Evolutionary conservation across 2,888 invertebrate genomes (phyloP), one percentile per base, ranked within the genome.

Genomic region (Timema podura): DNA sequence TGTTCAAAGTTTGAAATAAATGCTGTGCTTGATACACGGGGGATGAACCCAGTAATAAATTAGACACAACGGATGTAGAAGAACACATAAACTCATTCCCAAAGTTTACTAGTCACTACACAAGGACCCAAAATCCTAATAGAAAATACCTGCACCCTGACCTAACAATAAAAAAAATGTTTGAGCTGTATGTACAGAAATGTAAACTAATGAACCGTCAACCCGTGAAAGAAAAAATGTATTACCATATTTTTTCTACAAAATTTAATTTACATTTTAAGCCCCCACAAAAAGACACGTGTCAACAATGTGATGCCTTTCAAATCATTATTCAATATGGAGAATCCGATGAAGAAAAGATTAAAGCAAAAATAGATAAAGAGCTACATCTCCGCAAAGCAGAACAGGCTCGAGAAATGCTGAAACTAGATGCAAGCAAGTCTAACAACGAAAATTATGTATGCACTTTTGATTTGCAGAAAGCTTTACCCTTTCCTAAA

Each of bases 171-270:
- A 10, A 30, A 13, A 61, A 61, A 61, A 61, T 61, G 61, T 61
- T 11, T 16, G 61, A n/a, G 9, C 30, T 61, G 16, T 61, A 16
- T 61, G 15, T 45, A 61, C 16, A 15, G 13, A 9, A 61, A 30
- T 44, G 16, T 13, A 16, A 45, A 61, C 11, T 11, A 61, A 30
- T 30, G 3, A 30, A 30, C 30, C 30, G 3, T 30, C 30, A 30
- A 30, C 30, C 30, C 30, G n/a, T 65, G 9, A 65, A 47, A 65
- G 7, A 65, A 47, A 65, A 65, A 15, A 13, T 5, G 45, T 65
- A 47, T 47, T 65, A 65, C n/a, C 45, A 65, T 45, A 65, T 65
- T 45, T 65, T 65, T 48, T 48, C n/a, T n/a, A 65, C 65, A 6
- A 65, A 65, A 65, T 65, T 46, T n/a, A 65, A 47, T 48, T 48